Evolutionary conservation across 2,888 invertebrate species (phyloP), one percentile per base, ranked within the genome.

Genomic region (Blastobasis adustella): DNA sequence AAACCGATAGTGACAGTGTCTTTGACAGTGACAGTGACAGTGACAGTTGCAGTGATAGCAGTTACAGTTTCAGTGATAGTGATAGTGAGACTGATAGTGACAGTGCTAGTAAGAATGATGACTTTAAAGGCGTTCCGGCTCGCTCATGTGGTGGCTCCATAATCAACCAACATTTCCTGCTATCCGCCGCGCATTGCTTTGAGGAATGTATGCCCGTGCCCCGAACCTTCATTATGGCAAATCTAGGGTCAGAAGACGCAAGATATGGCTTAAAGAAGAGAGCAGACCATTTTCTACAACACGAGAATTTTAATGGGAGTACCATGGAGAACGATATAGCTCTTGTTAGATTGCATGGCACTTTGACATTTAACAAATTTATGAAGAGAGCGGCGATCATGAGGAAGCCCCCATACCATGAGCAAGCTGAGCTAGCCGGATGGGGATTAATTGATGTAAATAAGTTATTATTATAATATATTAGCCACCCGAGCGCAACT

Each of bases 111-210:
- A n/a, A n/a, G n/a, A n/a, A n/a, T n/a, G n/a, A 23, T 23, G 23
- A 23, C 23, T 23, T 23, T 23, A 23, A 23, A 23, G 23, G 23
- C 23, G 23, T 23, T 23, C 23, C 23, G 42, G 5, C 9, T 10
- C 10, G 9, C 7, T 5, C 1, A 1, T 75, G 75, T 49, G 72
- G 73, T 0, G 56, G 66, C 0, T 73, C 75, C 0, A 63, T 73
- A 39, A 5, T 73, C 4, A 73, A 69, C 50, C 69, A 73, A 52
- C 53, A 50, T 4, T 51, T 73, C 6, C 47, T 68, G 0, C 39
- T 75, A 5, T 65, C 73, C 3, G 75, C 73, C 1, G 73, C 62
- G 0, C 75, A 75, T 51, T 75, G 75, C 43, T 49, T 72, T 0
- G 59, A 61, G 0, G 54, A 47, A 0, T 64, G 64, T 42, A 39